Conservation (phyloP, 1,140 invertebrate species). For the Caenorhabditis latens region DNA sequence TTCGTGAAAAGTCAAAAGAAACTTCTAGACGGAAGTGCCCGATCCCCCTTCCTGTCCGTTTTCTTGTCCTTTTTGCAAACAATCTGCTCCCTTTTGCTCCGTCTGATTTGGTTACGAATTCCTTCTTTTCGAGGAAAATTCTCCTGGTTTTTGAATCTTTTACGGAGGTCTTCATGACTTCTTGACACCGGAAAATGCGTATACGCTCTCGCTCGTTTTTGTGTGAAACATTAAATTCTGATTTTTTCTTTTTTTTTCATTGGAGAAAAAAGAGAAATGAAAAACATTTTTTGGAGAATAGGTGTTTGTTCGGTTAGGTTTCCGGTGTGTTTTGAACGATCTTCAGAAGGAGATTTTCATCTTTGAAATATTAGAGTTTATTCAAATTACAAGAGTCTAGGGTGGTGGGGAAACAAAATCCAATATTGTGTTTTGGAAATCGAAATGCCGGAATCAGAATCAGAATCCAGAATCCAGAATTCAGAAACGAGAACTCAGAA, state of each 20-base stretch:
- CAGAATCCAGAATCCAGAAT: no score
- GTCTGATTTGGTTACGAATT: conserved; percentile 26
- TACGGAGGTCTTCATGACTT: conserved; percentile 5
- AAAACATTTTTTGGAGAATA: not conserved
- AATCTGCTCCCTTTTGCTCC: not conserved
- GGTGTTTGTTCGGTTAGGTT: not conserved
- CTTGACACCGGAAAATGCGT: not conserved
- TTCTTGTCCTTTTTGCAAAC: conserved; percentile 9
- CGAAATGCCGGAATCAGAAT: no score
- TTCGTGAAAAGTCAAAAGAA: conserved; percentile 9
- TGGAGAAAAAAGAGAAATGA: no score
- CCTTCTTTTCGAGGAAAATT: not conserved
- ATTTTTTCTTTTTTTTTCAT: not conserved
- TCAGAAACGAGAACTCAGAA: no score
- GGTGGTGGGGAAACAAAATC: not conserved
- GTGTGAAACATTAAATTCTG: conserved; percentile 18
- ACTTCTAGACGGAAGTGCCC: no score
- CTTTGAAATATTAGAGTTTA: no score
- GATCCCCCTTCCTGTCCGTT: not conserved
- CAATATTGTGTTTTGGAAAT: no score
- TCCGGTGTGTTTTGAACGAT: conserved; percentile 14
- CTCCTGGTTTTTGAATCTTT: not conserved
- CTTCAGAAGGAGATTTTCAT: not conserved
- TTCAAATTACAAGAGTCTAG: not conserved
- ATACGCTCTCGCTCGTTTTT: not conserved